phyloP scores from a whole-genome alignment of 37 sponge, comb jelly and placozoan species.

The Geodia barretti region DNA sequence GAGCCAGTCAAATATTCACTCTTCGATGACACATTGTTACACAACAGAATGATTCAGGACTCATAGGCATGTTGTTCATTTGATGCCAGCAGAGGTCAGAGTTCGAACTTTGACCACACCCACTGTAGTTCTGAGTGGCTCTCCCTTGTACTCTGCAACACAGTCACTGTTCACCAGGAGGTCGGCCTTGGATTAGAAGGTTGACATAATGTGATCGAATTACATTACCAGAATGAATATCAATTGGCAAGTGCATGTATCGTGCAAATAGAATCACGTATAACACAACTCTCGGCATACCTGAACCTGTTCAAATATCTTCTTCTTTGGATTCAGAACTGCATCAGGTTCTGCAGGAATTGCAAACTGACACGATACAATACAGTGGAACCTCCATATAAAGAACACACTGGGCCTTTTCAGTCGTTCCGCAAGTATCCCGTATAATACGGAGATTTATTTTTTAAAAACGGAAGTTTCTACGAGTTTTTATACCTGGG shows the following conservation, averaged over 20 bases:
- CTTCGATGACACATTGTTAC: no score
- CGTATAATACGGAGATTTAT: no score
- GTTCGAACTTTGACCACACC: constrained; percentile 47
- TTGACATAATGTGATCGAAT: constrained; percentile 86
- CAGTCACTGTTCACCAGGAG: constrained; percentile 14
- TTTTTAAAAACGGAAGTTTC: no score
- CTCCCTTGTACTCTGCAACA: constrained; percentile 59
- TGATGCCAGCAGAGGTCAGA: constrained; percentile 55
- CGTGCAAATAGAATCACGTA: no score
- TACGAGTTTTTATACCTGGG: no score
- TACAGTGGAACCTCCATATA: background rate
- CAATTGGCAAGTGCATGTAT: no score
- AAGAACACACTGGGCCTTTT: background rate
- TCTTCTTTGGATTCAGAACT: constrained; percentile 91
- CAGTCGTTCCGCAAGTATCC: background rate
- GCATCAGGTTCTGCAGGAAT: constrained; percentile 78
- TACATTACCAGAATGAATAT: constrained; percentile 89
- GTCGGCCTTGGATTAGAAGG: constrained; percentile 43
- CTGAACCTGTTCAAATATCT: constrained; percentile 91
- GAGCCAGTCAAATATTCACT: no score
- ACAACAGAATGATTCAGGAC: background rate
- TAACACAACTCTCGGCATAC: no score
- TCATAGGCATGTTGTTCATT: constrained; percentile 28
- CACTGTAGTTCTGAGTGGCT: constrained; percentile 31
- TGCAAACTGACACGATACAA: background rate